Base-by-base conservation (phyloP, 2,113 vertebrate genomes). In the Callaeas wilsoni region DNA sequence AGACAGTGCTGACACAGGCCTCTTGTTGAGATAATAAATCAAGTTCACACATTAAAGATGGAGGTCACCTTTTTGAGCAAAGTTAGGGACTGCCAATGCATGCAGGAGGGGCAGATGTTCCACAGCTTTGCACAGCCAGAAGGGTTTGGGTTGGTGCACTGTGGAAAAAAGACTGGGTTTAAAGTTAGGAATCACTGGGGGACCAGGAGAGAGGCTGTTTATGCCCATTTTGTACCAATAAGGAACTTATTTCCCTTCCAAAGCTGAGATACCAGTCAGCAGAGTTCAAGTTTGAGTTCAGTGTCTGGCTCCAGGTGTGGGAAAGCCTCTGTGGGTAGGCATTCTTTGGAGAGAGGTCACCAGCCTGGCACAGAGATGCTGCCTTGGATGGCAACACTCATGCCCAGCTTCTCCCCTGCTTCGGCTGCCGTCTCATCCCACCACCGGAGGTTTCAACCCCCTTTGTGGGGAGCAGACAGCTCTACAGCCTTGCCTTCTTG, bases 1-100 rank as follows among this genome's bases (percentile, higher is more conserved):
- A 49, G 62, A 6, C 1, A 82, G 44, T 42, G 59, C 13, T 4
- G 87, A 19, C 29, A 3, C 0, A 0, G 22, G 55, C 25, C 4
- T 78, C 56, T 78, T 7, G 32, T 20, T 63, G 65, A 75, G 63
- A 33, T 84, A 8, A n/a, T 86, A 64, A 74, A 62, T 74, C 16
- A 10, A 44, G 30, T 46, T 37, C 41, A 6, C 14, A 6, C 41
- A 3, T 39, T 74, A 32, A 74, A 60, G 49, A n/a, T 14, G 23
- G 65, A 82, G 46, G 27, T 84, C 78, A 62, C 32, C 50, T 39
- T 74, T 69, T 3, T 2, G 4, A 47, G 50, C 27, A 44, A 52
- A 62, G 44, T 30, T 37, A 69, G 68, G 62, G 49, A 13, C 37
- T 4, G 11, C 56, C 53, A 42, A 0, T 13, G 6, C 2, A 0